A percentile compares a stretch with the other conserved stretches of the same genome.
Evolutionary conservation across 2,113 vertebrate species (phyloP).

Genomic region (Vireo altiloquus): DNA sequence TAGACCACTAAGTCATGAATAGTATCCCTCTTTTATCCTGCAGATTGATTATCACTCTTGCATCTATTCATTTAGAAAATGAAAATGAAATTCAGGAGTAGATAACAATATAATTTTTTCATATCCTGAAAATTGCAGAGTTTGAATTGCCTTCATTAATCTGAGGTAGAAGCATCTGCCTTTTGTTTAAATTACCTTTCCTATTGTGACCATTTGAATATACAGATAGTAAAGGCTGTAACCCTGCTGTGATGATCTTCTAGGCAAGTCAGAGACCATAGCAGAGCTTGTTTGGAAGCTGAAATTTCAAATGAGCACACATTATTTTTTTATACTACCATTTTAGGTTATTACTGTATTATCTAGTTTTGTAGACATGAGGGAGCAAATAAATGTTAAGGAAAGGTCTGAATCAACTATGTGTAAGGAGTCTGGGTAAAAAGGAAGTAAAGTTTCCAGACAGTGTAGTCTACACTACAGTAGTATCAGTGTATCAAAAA

Average conservation of each 20-base stretch:
- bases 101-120: not conserved
- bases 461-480: not conserved
- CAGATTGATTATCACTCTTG: not conserved
- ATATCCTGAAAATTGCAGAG: not conserved
- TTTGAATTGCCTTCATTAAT: not conserved
- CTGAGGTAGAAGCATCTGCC: not conserved
- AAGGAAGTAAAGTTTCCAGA: not conserved
- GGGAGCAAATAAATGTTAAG: not conserved
- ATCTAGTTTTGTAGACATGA: not conserved
- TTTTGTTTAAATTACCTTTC: not conserved
- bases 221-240: not conserved
- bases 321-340: not conserved
- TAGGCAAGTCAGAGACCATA: not conserved
- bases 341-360: not conserved
- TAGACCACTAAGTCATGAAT: not conserved
- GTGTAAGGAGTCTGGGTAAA: not conserved
- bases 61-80: not conserved
- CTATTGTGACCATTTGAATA: not conserved
- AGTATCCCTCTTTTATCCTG: not conserved
- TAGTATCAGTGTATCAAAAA: not conserved
- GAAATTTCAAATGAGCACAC: not conserved
- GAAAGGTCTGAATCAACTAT: not conserved
- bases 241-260: not conserved
- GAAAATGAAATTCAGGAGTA: not conserved
- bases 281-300: not conserved